A percentile compares a stretch with the other conserved stretches of the same genome.
Evolutionary conservation across 2,113 vertebrate genomes (phyloP).

Genomic region (Crotalus horridus): DNA sequence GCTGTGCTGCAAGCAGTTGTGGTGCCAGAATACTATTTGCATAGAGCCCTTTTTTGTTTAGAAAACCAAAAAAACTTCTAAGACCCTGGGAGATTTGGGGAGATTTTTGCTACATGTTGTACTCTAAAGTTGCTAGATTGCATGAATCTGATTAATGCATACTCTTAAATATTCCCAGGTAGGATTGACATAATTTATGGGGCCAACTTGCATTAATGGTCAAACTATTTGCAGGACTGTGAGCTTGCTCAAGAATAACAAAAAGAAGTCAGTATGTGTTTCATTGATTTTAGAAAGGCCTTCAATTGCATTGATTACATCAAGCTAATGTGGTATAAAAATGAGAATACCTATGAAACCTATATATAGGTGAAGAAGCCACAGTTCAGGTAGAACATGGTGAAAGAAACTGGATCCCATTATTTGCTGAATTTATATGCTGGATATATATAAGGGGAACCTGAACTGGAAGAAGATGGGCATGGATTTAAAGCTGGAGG

Average conservation of each 20-base stretch:
- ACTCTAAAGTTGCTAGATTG: conserved; percentile 15
- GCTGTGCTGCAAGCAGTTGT: conserved; percentile 43
- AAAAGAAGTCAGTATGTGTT: background rate
- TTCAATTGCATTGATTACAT: background rate
- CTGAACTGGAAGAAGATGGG: background rate
- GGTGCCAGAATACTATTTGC: conserved; percentile 53
- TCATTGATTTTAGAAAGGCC: background rate
- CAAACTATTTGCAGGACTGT: background rate
- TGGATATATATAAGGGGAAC: background rate
- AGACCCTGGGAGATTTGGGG: background rate
- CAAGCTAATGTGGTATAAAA: background rate
- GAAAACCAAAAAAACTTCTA: conserved; percentile 17
- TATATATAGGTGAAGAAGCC: background rate
- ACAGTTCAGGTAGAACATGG: background rate
- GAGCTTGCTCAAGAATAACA: background rate
- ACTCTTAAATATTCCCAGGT: background rate
- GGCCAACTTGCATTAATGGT: background rate
- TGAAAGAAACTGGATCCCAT: background rate
- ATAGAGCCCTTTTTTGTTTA: conserved; percentile 22
- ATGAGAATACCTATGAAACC: background rate
- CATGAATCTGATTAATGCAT: background rate
- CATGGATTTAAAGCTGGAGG: background rate
- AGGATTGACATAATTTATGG: background rate
- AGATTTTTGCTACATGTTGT: background rate
- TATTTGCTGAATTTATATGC: background rate